phyloP scores from a whole-genome alignment of 2,797 vertebrate genomes.

The Argya squamiceps region DNA sequence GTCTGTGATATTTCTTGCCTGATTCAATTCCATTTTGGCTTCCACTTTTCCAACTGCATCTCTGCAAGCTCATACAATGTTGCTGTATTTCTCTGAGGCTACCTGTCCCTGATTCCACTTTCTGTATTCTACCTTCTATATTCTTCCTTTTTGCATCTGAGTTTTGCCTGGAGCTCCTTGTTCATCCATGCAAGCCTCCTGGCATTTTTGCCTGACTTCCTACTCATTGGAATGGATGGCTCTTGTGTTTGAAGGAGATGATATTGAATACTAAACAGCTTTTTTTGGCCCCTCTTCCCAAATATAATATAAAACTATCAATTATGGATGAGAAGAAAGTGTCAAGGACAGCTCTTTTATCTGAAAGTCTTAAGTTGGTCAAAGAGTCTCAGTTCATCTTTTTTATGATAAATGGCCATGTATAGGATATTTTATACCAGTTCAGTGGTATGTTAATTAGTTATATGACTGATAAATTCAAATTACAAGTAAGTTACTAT shows the following conservation, averaged over 20 bases:
- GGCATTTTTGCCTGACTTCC: conserved; percentile 4
- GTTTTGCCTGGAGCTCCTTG: neutral
- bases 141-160: neutral
- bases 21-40: neutral
- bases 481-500: neutral
- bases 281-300: neutral
- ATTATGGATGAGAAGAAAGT: neutral
- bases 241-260: neutral
- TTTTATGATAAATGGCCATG: neutral
- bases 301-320: neutral
- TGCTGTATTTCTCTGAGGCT: neutral
- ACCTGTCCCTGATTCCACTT: neutral
- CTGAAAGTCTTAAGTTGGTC: neutral
- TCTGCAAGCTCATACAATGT: neutral
- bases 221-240: neutral
- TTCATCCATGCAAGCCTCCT: neutral
- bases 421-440: neutral
- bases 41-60: neutral
- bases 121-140: neutral
- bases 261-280: conserved; percentile 4
- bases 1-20: neutral
- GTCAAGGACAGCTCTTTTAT: neutral
- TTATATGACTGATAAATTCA: neutral
- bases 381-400: neutral
- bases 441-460: neutral